Conservation (phyloP, 2,888 invertebrate species). For the Xestia xanthographa region DNA sequence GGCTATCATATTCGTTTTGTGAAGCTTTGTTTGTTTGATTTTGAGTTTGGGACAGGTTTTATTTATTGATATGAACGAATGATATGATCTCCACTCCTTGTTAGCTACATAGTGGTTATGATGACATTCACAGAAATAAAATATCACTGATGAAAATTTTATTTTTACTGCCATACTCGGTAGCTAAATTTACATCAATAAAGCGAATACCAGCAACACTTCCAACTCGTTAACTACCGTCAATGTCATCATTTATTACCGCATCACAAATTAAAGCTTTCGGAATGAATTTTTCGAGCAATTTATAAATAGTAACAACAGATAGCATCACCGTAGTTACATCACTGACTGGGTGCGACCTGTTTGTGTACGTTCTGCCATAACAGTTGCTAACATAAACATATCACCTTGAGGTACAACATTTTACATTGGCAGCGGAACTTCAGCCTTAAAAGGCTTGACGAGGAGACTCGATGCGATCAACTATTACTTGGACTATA, state of each 20-base stretch:
- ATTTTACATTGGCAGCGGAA: conserved; percentile 60
- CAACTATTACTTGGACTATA: conserved; percentile 49
- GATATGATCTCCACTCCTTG: background rate
- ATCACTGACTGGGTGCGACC: conserved; percentile 82
- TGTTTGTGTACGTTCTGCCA: conserved; percentile 78
- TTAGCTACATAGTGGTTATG: background rate
- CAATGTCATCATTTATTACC: conserved; percentile 73
- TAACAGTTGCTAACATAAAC: conserved; percentile 75
- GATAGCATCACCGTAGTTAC: conserved; percentile 82
- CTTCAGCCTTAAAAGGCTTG: conserved; percentile 60
- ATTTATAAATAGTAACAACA: conserved; percentile 78
- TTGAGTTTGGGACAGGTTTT: background rate
- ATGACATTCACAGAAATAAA: background rate
- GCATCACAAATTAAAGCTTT: conserved; percentile 68
- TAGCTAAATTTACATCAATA: conserved; percentile 33
- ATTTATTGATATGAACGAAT: background rate
- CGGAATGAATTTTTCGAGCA: conserved; percentile 68
- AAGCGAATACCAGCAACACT: conserved; percentile 30
- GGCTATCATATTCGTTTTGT: conserved; percentile 15
- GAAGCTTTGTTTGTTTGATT: conserved; percentile 4
- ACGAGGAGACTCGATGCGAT: conserved; percentile 45
- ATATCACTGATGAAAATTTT: background rate
- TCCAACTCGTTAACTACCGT: conserved; percentile 60
- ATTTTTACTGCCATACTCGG: conserved; percentile 2
- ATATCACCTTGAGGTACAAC: conserved; percentile 67